Conservation (phyloP, 2,888 invertebrate species). For the Sminthurides aquaticus region DNA sequence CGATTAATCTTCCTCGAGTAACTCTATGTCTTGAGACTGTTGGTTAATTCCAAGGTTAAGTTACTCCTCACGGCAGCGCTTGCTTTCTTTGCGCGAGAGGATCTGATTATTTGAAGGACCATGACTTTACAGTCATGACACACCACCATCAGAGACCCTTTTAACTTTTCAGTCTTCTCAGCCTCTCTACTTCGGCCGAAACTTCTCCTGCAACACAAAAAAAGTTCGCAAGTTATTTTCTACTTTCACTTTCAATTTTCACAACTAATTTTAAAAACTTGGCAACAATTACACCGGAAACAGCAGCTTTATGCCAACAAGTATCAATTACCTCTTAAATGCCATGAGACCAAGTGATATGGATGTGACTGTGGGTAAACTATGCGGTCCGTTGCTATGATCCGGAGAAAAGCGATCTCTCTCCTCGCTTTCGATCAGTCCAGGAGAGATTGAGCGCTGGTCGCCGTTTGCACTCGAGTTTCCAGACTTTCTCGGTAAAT, state of each 20-base stretch:
- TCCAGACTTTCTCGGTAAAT: conserved; percentile 44
- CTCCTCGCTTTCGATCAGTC: conserved; percentile 34
- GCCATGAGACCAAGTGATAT: conserved; percentile 42
- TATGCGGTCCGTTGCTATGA: conserved; percentile 37
- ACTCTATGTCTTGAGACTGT: background rate
- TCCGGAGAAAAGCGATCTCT: conserved; percentile 38
- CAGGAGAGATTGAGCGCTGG: conserved; percentile 40
- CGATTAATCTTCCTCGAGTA: no score
- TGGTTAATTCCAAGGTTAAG: conserved; percentile 35
- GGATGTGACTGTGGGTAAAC: conserved; percentile 41
- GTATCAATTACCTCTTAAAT: conserved; percentile 40
- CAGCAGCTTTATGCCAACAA: no score
- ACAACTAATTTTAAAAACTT: background rate
- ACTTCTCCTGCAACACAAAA: conserved; percentile 51
- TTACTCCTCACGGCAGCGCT: conserved; percentile 49
- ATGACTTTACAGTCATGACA: conserved; percentile 91
- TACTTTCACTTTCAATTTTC: background rate
- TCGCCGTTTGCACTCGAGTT: background rate
- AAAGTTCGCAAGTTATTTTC: no score
- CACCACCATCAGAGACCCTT: conserved; percentile 72
- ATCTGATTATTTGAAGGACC: conserved; percentile 87
- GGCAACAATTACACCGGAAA: background rate
- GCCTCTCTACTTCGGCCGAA: conserved; percentile 57
- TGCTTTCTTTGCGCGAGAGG: conserved; percentile 73
- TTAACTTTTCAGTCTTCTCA: conserved; percentile 47